Evolutionary conservation across 2,113 vertebrate genomes (phyloP), one percentile per base, ranked within the genome.

Genomic region (Aspidoscelis tigris): DNA sequence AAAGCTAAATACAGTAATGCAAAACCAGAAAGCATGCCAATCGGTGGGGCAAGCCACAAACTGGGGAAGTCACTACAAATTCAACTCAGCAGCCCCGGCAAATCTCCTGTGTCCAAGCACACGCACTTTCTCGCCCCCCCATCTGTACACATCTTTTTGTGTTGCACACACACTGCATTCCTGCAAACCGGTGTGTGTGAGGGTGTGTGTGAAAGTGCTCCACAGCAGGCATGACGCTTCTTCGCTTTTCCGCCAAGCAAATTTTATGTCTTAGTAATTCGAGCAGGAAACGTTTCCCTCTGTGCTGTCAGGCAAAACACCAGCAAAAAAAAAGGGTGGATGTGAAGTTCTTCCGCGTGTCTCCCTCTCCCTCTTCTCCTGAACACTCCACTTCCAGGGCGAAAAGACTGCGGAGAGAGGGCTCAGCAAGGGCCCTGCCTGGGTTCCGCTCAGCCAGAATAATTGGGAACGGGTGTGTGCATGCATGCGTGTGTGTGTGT

Each of bases 41-140:
- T 24, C 39, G 39, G 53, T 77, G 39, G 33, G 33, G 24, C 41
- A 26, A 55, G 26, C 33, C 11, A 26, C 61, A 14, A 39, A 53
- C 33, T 26, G 74, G 66, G n/a, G 80, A 61, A 61, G 66, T 39
- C 58, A 20, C 14, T 44, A 44, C 24, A 68, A 41, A 39, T 64
- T n/a, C 44, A 21, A 43, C 69, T 71, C 43, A 47, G 33, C 24
- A 73, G 10, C 18, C 47, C 24, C 44, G 71, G 53, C 58, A 50
- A 70, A 44, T 80, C 41, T 22, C 5, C 6, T 69, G 61, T 12
- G 77, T 24, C 87, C 76, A 8, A 73, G 5, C 12, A 12, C 41
- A 55, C 7, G 22, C 71, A 41, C 83, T 85, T 85, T 73, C 58
- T 44, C 53, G 33, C 33, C 33, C 53, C 24, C 83, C 82, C n/a